phyloP scores from a whole-genome alignment of 2,888 invertebrate species.

The Yponomeuta plumbellus region DNA sequence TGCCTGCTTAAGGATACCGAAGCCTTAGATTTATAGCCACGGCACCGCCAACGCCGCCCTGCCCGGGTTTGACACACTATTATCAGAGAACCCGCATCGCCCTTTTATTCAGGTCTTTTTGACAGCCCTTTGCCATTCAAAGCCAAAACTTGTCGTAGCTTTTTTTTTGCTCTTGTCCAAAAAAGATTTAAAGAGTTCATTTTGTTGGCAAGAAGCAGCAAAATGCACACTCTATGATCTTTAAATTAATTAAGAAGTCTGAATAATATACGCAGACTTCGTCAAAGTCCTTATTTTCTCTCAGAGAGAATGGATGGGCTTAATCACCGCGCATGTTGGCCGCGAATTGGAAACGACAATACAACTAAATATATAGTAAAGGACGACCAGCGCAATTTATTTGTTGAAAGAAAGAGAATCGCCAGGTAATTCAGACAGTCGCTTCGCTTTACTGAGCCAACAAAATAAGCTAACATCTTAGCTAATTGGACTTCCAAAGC shows the following conservation, averaged over 20 bases:
- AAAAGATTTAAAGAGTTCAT: neutral
- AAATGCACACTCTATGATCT: neutral
- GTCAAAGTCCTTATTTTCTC: no score
- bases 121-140: neutral
- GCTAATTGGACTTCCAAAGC: neutral
- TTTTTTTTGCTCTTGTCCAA: neutral
- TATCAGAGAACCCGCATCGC: constrained; percentile 32
- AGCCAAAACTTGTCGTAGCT: neutral
- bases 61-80: constrained; percentile 56
- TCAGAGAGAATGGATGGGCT: no score
- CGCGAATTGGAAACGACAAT: no score
- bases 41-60: constrained; percentile 42
- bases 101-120: constrained; percentile 8
- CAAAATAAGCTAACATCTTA: neutral
- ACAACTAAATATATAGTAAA: no score
- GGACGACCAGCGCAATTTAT: no score
- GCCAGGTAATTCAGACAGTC: no score
- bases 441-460: neutral
- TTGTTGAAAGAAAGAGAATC: no score
- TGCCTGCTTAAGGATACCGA: neutral
- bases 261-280: no score
- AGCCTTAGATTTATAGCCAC: constrained; percentile 9
- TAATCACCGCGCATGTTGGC: no score
- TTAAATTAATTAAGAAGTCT: no score
- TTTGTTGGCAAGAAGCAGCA: neutral